phyloP scores from a whole-genome alignment of 2,113 vertebrate genomes.

The Tringa solitaria region DNA sequence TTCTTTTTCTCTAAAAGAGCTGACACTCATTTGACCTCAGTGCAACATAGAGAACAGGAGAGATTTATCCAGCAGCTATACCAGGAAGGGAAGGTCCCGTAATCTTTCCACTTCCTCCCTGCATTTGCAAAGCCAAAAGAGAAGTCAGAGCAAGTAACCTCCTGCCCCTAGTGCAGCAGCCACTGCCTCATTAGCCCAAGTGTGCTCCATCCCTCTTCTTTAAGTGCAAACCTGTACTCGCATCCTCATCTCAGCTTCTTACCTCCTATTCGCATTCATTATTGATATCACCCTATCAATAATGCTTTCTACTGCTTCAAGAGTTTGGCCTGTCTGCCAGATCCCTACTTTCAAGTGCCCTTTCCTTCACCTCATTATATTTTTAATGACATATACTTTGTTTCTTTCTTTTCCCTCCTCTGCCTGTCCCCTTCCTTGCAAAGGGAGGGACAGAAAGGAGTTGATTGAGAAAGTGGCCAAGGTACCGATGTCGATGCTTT shows the following conservation, averaged over 20 bases:
- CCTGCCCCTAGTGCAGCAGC: not conserved
- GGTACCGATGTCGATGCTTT: not conserved
- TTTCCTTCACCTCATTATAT: slow-evolving; percentile 22
- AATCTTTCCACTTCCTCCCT: not conserved
- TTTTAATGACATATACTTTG: not conserved
- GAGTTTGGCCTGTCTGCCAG: not conserved
- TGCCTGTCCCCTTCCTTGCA: not conserved
- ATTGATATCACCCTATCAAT: slow-evolving; percentile 40
- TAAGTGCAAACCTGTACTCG: not conserved
- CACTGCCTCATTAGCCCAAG: not conserved
- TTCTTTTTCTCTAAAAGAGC: not conserved
- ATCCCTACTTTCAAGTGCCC: not conserved
- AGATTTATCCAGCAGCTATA: not conserved
- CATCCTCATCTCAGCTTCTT: not conserved
- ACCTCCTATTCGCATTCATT: slow-evolving; percentile 12
- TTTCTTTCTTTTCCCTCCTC: not conserved
- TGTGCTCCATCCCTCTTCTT: not conserved
- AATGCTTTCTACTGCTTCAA: not conserved
- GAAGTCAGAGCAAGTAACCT: not conserved
- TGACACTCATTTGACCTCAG: not conserved
- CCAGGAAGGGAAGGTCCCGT: not conserved
- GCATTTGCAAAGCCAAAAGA: not conserved
- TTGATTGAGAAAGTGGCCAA: not conserved
- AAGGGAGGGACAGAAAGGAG: not conserved
- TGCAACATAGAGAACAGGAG: fast-evolving